A percentile compares a stretch with the other conserved stretches of the same genome.
These are phyloP conservation scores for Caenorhabditis inopinata DNA, from an alignment of 1,140 invertebrate species.

Conservation along the genomic window DNA sequence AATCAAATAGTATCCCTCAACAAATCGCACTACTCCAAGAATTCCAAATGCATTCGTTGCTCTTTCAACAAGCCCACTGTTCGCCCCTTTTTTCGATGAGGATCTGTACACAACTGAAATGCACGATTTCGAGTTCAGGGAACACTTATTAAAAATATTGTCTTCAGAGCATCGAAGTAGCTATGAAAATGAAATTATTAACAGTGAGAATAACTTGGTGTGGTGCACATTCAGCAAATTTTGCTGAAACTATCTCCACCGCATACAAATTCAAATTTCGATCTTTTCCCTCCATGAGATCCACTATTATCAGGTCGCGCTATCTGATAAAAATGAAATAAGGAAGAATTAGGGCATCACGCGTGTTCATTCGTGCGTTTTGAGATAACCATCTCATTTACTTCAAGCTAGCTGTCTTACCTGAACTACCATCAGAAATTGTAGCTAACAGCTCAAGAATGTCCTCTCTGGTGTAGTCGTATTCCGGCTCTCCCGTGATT, in stretches of 20 bases:
- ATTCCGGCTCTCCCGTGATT: slow-evolving; percentile 59
- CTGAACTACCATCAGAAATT: slow-evolving; percentile 60
- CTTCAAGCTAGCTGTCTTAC: slow-evolving; percentile 46
- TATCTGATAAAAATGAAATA: too few relatives aligned
- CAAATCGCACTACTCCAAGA: slow-evolving; percentile 61
- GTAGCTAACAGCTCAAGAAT: slow-evolving; percentile 61
- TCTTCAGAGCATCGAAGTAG: neutral
- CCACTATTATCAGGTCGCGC: too few relatives aligned
- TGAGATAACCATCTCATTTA: too few relatives aligned
- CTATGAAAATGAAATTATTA: neutral
- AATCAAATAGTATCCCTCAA: slow-evolving; percentile 64
- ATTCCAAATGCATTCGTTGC: slow-evolving; percentile 62
- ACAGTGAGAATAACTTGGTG: neutral
- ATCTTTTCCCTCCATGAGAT: too few relatives aligned
- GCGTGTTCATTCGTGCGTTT: too few relatives aligned
- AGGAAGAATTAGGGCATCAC: too few relatives aligned
- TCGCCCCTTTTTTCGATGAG: slow-evolving; percentile 30
- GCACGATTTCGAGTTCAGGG: neutral
- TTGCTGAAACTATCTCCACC: too few relatives aligned
- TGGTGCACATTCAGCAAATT: too few relatives aligned
- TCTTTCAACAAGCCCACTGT: slow-evolving; percentile 57
- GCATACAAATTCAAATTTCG: too few relatives aligned
- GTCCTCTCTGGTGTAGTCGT: slow-evolving; percentile 57
- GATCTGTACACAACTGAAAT: slow-evolving; percentile 35
- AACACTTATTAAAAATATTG: neutral